Evolutionary conservation across 2,888 invertebrate genomes (phyloP), one percentile per base, ranked within the genome.

Genomic region (Epinotia brunnichana): DNA sequence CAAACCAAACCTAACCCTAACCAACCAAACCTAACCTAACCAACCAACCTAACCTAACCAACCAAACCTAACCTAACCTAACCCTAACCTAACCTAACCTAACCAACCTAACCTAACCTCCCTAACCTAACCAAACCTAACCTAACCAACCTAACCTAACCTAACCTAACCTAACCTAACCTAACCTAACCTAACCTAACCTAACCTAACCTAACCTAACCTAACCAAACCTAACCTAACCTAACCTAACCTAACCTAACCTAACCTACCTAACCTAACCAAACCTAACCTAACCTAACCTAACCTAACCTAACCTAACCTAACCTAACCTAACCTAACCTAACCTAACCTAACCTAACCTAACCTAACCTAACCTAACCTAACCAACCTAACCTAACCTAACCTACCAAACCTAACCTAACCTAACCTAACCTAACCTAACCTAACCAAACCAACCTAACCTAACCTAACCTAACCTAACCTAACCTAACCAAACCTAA

Each of bases 401-500:
- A 56, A 56, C 56, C 56, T 56, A 56, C 56, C 56, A 21, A 56
- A 56, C 56, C 56, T 56, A 56, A 56, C 56, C 56, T 56, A 41
- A 41, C 41, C 41, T 41, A 41, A 41, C 41, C 41, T 41, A 41
- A 41, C 53, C 53, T 53, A 53, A 53, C 53, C 68, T 53, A 53
- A 53, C 53, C 53, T 53, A 53, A 53, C 60, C 60, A 61, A 73
- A 73, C 64, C 68, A 69, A 73, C 73, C 69, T 69, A 69, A 69
- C 73, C 73, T 73, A 73, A 73, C 73, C 73, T 73, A 73, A 74
- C 68, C 75, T 73, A 59, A 63, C 68, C 68, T 77, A n/a, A 66
- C 81, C 57, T 80, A 81, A 64, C 80, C 67, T 51, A 72, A 57
- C 48, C 48, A 1, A n/a, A 51, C 17, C 19, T 19, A 19, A 19